A percentile compares a stretch with the other conserved stretches of the same genome.
Conservation (phyloP, 2,888 invertebrate genomes). For the Orchestes rusci region DNA sequence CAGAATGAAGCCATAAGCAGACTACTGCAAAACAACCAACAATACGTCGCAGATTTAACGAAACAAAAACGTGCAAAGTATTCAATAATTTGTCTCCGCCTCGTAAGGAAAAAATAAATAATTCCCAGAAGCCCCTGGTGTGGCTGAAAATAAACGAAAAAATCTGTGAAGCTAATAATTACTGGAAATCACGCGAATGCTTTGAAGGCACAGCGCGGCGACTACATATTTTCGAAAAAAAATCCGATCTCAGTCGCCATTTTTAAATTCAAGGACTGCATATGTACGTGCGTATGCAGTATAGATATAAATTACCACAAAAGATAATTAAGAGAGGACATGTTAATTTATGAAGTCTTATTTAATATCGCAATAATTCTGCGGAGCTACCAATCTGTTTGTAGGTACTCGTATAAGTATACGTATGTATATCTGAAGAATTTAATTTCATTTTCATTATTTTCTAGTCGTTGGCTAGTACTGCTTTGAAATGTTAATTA, state of each 20-base stretch:
- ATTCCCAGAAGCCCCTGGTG: conserved; percentile 11
- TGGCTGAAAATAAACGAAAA: conserved; percentile 12
- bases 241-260: conserved; percentile 7
- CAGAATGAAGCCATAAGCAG: no score
- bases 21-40: no score
- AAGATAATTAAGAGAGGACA: conserved; percentile 19
- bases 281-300: no score
- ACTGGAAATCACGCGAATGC: conserved; percentile 20
- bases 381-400: conserved; percentile 4
- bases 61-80: conserved; percentile 18
- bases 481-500: no score
- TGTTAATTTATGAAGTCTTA: conserved; percentile 18
- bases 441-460: conserved; percentile 15
- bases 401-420: no score
- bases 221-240: conserved; percentile 14
- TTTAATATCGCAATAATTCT: conserved; percentile 17
- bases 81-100: conserved; percentile 19
- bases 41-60: no score
- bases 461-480: no score
- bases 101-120: conserved; percentile 12
- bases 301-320: conserved; percentile 18
- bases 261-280: no score
- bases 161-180: conserved; percentile 18
- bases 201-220: conserved; percentile 12
- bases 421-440: conserved; percentile 6